Percentiles rank a stretch among this genome's conserved stretches.
Evolutionary conservation across 2,888 invertebrate genomes (phyloP).

Genomic region (Leptinotarsa juncta): DNA sequence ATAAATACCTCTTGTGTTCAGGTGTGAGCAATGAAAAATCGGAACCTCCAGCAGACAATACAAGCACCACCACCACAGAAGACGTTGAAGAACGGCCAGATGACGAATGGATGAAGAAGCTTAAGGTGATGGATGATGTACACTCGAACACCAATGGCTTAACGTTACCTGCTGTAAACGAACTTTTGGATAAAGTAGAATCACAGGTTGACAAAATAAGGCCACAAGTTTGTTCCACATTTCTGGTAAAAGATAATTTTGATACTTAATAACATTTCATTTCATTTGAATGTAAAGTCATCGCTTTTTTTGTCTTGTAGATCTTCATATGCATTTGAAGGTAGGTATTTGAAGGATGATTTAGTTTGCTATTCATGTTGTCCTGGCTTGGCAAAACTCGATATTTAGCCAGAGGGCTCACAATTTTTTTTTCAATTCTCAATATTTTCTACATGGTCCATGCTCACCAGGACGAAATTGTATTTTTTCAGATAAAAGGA

Average conservation of each 20-base stretch:
- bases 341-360: too few species aligned
- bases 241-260: constrained; percentile 42
- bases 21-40: constrained; percentile 19
- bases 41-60: constrained; percentile 28
- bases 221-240: constrained; percentile 44
- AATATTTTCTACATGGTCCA: too few species aligned
- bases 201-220: constrained; percentile 39
- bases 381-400: too few species aligned
- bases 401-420: too few species aligned
- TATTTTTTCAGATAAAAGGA: too few species aligned
- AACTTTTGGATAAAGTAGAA: constrained; percentile 49
- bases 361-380: too few species aligned
- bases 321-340: too few species aligned
- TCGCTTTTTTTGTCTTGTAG: too few species aligned
- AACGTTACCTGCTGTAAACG: constrained; percentile 50
- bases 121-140: constrained; percentile 66
- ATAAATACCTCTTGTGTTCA: not conserved
- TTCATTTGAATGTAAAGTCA: not conserved
- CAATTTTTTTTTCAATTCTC: too few species aligned
- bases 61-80: not conserved
- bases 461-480: too few species aligned
- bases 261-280: not conserved
- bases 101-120: constrained; percentile 48
- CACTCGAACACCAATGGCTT: constrained; percentile 68
- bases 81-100: constrained; percentile 32